These are phyloP conservation scores for Malthinus flaveolus DNA, from an alignment of 2,888 invertebrate species.

Conservation along the genomic window DNA sequence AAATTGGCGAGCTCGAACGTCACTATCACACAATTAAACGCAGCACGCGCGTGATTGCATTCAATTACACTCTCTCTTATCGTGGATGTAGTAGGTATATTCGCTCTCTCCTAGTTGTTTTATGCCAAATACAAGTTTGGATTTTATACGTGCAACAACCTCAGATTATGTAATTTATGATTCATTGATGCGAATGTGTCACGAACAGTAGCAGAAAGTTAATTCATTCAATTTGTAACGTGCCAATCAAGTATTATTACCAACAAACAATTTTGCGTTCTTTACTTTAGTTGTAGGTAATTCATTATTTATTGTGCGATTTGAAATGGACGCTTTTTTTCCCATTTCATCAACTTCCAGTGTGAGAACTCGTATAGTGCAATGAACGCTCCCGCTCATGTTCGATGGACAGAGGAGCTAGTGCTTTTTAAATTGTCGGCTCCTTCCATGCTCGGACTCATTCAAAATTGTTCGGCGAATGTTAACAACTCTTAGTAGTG, in stretches of 20 bases:
- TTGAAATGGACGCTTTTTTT: no score
- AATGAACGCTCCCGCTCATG: no score
- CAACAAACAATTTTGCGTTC: no score
- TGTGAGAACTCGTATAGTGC: no score
- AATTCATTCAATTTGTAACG: slow-evolving; percentile 8
- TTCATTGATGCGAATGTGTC: slow-evolving; percentile 20
- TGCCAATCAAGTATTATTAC: slow-evolving; percentile 1
- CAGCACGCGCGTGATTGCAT: slow-evolving; percentile 29
- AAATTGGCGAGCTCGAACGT: slow-evolving; percentile 20
- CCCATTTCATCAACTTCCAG: no score
- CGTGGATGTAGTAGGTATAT: slow-evolving; percentile 8
- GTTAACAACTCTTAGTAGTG: no score
- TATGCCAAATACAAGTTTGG: slow-evolving; percentile 23
- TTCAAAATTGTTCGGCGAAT: no score
- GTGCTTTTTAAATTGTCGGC: no score
- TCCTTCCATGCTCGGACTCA: no score
- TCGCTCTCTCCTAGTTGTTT: slow-evolving; percentile 17
- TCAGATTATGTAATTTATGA: slow-evolving; percentile 22
- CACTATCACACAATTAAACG: slow-evolving; percentile 15
- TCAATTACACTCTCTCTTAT: slow-evolving; percentile 21
- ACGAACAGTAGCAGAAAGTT: slow-evolving; percentile 13
- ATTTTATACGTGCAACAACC: slow-evolving; percentile 5
- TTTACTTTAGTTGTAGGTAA: no score
- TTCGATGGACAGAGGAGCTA: no score
- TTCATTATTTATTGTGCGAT: no score